Evolutionary conservation across 2,797 vertebrate species (phyloP).

Genomic region (Macroramphosus scolopax): DNA sequence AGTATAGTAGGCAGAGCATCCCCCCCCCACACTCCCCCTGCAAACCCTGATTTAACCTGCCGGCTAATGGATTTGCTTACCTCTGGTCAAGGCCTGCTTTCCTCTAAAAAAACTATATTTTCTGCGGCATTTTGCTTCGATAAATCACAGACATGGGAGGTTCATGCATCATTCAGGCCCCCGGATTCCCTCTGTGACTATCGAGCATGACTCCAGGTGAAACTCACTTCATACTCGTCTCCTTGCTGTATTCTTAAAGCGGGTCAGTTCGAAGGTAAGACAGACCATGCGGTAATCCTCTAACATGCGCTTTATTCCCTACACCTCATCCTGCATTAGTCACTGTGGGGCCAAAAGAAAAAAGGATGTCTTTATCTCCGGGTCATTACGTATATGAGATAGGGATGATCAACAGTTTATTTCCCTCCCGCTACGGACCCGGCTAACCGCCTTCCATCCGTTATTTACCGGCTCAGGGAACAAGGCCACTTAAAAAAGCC

Average conservation of each 20-base stretch:
- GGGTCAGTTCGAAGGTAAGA: conserved; percentile 42
- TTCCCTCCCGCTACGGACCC: conserved; percentile 65
- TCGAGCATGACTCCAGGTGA: conserved; percentile 47
- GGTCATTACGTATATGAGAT: conserved; percentile 81
- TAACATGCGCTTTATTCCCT: conserved; percentile 83
- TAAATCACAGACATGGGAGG: conserved; percentile 49
- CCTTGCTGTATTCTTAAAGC: conserved; percentile 23
- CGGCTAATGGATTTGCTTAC: conserved; percentile 60
- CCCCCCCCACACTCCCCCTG: conserved; percentile 61
- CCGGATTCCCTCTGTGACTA: conserved; percentile 41
- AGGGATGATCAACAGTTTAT: conserved; percentile 77
- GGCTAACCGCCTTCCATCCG: conserved; percentile 63
- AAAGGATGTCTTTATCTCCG: conserved; percentile 84
- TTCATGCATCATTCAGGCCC: conserved; percentile 58
- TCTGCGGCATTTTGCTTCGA: conserved; percentile 32
- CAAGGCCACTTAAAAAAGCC: conserved; percentile 70
- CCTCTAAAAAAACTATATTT: conserved; percentile 33
- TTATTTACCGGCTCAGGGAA: conserved; percentile 65
- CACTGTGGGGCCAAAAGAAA: no score
- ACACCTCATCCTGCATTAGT: conserved; percentile 78
- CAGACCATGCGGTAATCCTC: conserved; percentile 76
- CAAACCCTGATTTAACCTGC: conserved; percentile 38
- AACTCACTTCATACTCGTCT: conserved; percentile 14
- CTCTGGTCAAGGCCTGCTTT: conserved; percentile 49
- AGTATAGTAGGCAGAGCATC: conserved; percentile 46